Evolutionary conservation across 2,113 vertebrate genomes (phyloP).

Genomic region (Pseudorasbora parva): DNA sequence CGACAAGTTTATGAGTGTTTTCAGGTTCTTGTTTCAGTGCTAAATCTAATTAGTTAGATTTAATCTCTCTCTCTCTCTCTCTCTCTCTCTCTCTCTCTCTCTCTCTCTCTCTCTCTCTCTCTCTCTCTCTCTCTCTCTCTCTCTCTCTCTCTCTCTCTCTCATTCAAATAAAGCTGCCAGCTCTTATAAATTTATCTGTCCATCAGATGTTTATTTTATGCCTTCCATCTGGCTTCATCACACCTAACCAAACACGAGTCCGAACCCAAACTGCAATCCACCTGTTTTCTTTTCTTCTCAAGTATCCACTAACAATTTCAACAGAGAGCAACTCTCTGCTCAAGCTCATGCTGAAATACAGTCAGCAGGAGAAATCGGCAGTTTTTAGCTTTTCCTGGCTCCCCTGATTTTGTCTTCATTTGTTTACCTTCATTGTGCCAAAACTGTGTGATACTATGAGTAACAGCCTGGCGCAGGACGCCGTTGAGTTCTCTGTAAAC

Average conservation of each 20-base stretch:
- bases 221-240: slow-evolving; percentile 1
- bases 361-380: neutral
- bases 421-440: slow-evolving; percentile 51
- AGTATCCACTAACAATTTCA: slow-evolving; percentile 1
- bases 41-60: slow-evolving; percentile 9
- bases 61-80: neutral
- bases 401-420: slow-evolving; percentile 38
- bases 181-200: neutral
- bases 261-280: neutral
- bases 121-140: neutral
- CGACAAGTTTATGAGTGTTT: slow-evolving; percentile 15
- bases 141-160: neutral
- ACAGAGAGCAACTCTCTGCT: slow-evolving; percentile 4
- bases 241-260: slow-evolving; percentile 1
- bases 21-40: slow-evolving; percentile 1
- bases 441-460: slow-evolving; percentile 29
- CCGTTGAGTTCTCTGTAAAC: slow-evolving; percentile 32
- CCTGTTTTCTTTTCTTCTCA: slow-evolving; percentile 22
- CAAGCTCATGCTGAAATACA: neutral
- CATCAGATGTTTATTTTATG: slow-evolving; percentile 34
- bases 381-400: slow-evolving; percentile 25
- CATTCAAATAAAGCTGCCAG: neutral
- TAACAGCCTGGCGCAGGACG: slow-evolving; percentile 30
- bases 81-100: neutral
- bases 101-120: neutral